Evolutionary conservation across 2,888 invertebrate genomes (phyloP).

Genomic region (Eristalinus aeneus): DNA sequence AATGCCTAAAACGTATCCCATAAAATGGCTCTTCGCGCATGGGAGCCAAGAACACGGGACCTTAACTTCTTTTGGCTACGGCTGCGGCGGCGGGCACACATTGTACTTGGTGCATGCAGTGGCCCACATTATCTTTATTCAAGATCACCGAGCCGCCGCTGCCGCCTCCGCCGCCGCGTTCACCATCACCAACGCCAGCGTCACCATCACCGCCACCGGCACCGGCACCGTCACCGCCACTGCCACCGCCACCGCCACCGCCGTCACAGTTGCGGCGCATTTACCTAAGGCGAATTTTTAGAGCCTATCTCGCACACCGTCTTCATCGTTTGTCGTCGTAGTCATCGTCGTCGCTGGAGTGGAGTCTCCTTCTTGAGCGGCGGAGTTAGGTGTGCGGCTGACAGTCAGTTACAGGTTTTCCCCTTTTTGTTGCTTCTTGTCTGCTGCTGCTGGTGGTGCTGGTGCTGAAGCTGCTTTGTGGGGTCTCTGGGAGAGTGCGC

Average conservation of each 20-base stretch:
- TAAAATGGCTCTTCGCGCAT: conserved; percentile 43
- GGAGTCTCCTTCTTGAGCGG: conserved; percentile 32
- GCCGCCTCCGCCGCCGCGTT: conserved; percentile 3
- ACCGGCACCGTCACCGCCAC: background rate
- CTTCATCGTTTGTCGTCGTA: conserved; percentile 47
- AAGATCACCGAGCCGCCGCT: conserved; percentile 61
- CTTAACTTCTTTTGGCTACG: conserved; percentile 50
- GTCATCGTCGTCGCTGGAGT: conserved; percentile 1
- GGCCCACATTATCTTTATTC: conserved; percentile 70
- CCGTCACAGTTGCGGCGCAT: conserved; percentile 26
- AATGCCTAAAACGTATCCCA: conserved; percentile 31
- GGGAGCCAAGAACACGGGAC: background rate
- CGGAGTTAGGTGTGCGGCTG: conserved; percentile 73
- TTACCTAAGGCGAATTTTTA: conserved; percentile 66
- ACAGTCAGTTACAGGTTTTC: conserved; percentile 76
- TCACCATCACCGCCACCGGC: conserved; percentile 19
- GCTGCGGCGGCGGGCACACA: conserved; percentile 36
- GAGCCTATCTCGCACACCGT: conserved; percentile 61
- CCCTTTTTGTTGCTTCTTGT: conserved; percentile 46
- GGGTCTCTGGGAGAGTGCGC: conserved; percentile 69
- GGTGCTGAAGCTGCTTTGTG: conserved; percentile 23
- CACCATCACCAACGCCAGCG: conserved; percentile 13
- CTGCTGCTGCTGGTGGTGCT: background rate
- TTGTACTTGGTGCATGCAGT: conserved; percentile 52
- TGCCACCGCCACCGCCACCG: background rate